Base-by-base conservation (phyloP, 1,140 invertebrate species). In the Paraescarpia echinospica region DNA sequence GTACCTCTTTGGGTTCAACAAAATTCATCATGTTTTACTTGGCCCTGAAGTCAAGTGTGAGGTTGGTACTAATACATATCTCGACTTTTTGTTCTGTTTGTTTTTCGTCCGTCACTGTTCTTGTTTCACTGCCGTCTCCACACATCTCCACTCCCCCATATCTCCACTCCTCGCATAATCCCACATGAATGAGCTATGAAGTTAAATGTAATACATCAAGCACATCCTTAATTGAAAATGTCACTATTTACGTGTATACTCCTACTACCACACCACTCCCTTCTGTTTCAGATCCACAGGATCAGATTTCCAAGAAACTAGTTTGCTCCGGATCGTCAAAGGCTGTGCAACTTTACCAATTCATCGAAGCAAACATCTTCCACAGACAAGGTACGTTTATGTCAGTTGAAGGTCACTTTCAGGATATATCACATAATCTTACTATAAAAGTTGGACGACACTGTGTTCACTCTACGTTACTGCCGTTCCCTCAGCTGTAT, bases 301-400 rank as follows among this genome's bases (percentile, higher is more conserved):
- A 93, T 89, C 93, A 93, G 89, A 94, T 96, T 33, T 95, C 94
- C 92, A 96, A 96, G 93, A 94, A 94, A 90, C 92, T 96, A 12
- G 95, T 96, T 89, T 96, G 95, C 92, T 96, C 95, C 93, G 95
- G 95, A 33, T 94, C 95, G 0, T 96, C 95, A n/a, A 95, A 94
- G 59, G 94, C 95, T 90, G 93, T 94, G 91, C 95, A 96, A 93
- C 94, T 96, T 12, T 95, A 96, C 93, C 94, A 95, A 88, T 96
- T 96, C 93, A 94, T 96, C 59, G 95, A 96, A 91, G 93, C 95
- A 27, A 96, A 96, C 94, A 95, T 96, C 91, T 95, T 95, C 91
- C 96, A 96, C 93, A 94, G 96, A 94, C 95, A 96, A 94, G 96
- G 95, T 95, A 48, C 33, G 92, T 91, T 22, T 92, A 18, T 77